Conservation (phyloP, 2,113 vertebrate genomes). For the Fregetta grallaria region DNA sequence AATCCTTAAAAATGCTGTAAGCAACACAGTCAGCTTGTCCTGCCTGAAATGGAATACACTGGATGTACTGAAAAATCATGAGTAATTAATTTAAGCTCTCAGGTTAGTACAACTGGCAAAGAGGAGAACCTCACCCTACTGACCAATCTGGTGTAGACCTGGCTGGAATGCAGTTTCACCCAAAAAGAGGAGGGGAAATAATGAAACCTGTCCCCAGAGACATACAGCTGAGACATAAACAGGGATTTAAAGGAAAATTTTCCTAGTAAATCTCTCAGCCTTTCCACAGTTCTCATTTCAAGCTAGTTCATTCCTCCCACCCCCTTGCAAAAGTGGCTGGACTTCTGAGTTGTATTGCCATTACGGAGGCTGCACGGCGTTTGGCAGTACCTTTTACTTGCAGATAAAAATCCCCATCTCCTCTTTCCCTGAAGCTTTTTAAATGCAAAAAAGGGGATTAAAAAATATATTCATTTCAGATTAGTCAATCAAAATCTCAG, state of each 20-base stretch:
- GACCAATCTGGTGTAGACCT: accelerated
- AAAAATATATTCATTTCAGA: neutral
- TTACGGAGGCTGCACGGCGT: accelerated
- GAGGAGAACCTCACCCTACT: neutral
- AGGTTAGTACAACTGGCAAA: neutral
- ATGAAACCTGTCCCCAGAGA: neutral
- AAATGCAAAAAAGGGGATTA: neutral
- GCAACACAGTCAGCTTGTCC: neutral
- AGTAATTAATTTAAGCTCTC: neutral
- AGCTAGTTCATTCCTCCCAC: neutral
- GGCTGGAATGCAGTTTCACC: neutral
- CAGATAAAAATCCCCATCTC: neutral
- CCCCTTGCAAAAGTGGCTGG: neutral
- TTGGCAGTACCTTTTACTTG: neutral
- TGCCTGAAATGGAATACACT: neutral
- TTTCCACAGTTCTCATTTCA: neutral
- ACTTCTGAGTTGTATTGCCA: neutral
- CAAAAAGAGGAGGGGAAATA: neutral
- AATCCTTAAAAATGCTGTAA: neutral
- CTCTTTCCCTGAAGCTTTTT: neutral
- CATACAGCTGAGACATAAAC: neutral
- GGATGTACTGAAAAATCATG: neutral
- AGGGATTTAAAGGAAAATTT: neutral
- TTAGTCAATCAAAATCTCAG: neutral
- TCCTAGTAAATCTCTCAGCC: neutral